Percentiles rank a stretch among this genome's conserved stretches.
These are phyloP conservation scores for Oscheius sp. DNA, from an alignment of 2,888 invertebrate genomes.

Conservation along the genomic window DNA sequence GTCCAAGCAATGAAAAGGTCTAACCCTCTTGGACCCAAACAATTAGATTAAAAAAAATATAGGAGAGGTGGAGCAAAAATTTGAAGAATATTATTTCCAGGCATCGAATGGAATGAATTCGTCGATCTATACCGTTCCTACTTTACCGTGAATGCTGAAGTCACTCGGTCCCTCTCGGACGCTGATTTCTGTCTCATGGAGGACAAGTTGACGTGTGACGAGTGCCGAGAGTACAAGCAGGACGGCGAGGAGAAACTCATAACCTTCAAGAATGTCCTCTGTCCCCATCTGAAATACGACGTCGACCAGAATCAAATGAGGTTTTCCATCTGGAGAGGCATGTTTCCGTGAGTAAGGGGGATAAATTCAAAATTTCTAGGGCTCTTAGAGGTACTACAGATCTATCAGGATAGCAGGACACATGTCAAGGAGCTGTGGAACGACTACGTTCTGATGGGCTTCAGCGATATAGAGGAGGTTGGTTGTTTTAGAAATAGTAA, in stretches of 20 bases:
- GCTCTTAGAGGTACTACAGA: constrained; percentile 64
- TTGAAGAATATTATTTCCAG: constrained; percentile 37
- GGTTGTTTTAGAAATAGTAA: not conserved
- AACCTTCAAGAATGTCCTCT: constrained; percentile 72
- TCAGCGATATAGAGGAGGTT: constrained; percentile 56
- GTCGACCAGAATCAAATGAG: constrained; percentile 51
- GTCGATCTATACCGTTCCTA: constrained; percentile 63
- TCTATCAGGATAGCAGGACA: constrained; percentile 63
- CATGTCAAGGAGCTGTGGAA: constrained; percentile 64
- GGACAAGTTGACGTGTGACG: constrained; percentile 69
- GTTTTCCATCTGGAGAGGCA: constrained; percentile 71
- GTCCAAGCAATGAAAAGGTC: not conserved
- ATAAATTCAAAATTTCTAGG: constrained; percentile 19
- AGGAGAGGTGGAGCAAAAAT: no score
- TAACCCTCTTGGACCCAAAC: no score
- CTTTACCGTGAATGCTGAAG: constrained; percentile 66
- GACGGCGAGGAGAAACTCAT: constrained; percentile 42
- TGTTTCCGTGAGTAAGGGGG: not conserved
- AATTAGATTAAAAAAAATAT: no score
- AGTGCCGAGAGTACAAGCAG: constrained; percentile 53
- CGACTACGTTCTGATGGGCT: constrained; percentile 58
- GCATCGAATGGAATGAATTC: constrained; percentile 66
- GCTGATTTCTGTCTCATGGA: constrained; percentile 64
- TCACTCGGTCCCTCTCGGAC: constrained; percentile 54
- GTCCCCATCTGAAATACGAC: constrained; percentile 71